These are phyloP conservation scores for Rosalia funebris DNA, from an alignment of 2,888 invertebrate species.

Conservation along the genomic window DNA sequence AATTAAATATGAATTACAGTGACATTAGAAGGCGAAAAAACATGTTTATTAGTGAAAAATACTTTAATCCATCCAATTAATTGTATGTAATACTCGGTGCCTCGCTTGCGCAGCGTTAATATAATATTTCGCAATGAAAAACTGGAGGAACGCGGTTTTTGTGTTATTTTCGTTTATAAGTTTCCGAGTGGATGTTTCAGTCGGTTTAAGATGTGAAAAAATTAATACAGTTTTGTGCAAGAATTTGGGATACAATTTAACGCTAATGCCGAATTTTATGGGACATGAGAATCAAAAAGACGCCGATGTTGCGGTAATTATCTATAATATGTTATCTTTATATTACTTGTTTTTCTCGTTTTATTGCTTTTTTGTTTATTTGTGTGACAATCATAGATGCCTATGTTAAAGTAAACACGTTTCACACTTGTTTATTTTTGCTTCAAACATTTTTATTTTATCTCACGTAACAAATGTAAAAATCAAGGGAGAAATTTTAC, in stretches of 20 bases:
- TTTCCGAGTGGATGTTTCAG: constrained; percentile 19
- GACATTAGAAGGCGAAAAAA: constrained; percentile 4
- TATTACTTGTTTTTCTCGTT: constrained; percentile 28
- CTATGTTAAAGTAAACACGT: constrained; percentile 5
- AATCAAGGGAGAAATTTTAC: constrained; percentile 14
- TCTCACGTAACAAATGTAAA: constrained; percentile 19
- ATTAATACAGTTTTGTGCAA: constrained; percentile 83
- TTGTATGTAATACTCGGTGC: neutral
- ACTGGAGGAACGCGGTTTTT: constrained; percentile 5
- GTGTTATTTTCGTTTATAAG: constrained; percentile 10
- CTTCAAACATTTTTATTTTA: constrained; percentile 31
- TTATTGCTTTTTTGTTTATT: constrained; percentile 18
- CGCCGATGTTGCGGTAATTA: constrained; percentile 79
- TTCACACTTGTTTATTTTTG: constrained; percentile 33
- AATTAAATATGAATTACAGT: constrained; percentile 17
- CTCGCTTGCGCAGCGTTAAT: neutral
- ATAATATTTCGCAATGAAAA: constrained; percentile 10
- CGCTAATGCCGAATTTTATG: constrained; percentile 87
- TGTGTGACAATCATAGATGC: constrained; percentile 20
- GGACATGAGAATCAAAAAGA: constrained; percentile 84
- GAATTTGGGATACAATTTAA: constrained; percentile 86
- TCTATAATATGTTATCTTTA: constrained; percentile 40
- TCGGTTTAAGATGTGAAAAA: constrained; percentile 71
- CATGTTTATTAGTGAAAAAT: constrained; percentile 3
- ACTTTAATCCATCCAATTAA: constrained; percentile 1